These are phyloP conservation scores for Myoxocephalus aenaeus DNA, from an alignment of 2,797 vertebrate species.

Conservation along the genomic window DNA sequence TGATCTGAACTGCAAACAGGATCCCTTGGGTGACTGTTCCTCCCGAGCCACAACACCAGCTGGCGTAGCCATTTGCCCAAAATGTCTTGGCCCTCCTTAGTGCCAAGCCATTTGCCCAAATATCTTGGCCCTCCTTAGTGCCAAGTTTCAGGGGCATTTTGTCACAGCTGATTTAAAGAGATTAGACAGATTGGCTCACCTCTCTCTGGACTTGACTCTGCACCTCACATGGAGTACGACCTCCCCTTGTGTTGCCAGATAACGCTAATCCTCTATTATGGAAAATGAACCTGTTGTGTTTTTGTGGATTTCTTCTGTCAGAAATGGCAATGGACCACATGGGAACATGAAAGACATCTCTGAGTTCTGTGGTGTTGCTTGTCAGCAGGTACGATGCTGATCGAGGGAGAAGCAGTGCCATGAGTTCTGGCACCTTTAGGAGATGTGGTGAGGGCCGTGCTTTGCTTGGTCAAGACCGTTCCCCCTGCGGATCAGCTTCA, in stretches of 20 bases:
- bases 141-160: constrained; percentile 55
- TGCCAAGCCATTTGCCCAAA: constrained; percentile 58
- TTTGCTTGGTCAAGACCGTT: constrained; percentile 19
- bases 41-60: constrained; percentile 55
- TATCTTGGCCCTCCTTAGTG: constrained; percentile 32
- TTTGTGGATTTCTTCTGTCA: constrained; percentile 19
- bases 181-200: constrained; percentile 46
- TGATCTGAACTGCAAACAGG: constrained; percentile 55
- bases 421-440: constrained; percentile 43
- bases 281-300: constrained; percentile 8
- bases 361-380: constrained; percentile 4
- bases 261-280: constrained; percentile 24
- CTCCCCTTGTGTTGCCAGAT: constrained; percentile 25
- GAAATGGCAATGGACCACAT: constrained; percentile 18
- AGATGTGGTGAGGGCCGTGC: constrained; percentile 47
- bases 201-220: constrained; percentile 13
- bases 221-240: background rate
- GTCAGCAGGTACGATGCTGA: constrained; percentile 29
- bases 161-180: constrained; percentile 50
- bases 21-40: constrained; percentile 58
- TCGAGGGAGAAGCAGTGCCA: constrained; percentile 20
- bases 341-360: constrained; percentile 20
- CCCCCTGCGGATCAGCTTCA: constrained; percentile 45
- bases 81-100: constrained; percentile 2
- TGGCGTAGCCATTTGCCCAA: constrained; percentile 64